A percentile compares a stretch with the other conserved stretches of the same genome.
Evolutionary conservation across 2,113 vertebrate species (phyloP).

Genomic region (Chamaetylas fuelleborni): DNA sequence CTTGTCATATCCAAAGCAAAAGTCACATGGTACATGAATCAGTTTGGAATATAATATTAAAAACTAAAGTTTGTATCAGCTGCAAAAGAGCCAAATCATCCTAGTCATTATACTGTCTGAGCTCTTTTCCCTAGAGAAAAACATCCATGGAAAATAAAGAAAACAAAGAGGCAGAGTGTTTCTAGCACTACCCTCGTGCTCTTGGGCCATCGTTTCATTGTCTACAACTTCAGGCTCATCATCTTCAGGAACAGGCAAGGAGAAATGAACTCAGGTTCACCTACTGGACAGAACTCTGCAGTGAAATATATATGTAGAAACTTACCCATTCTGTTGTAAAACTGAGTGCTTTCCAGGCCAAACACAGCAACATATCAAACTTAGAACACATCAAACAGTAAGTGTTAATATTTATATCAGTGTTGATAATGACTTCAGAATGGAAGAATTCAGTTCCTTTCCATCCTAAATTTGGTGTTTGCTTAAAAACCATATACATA

Average conservation of each 20-base stretch:
- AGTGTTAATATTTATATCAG: conserved; percentile 58
- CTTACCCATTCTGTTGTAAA: conserved; percentile 58
- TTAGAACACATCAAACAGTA: conserved; percentile 20
- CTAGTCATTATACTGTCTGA: neutral
- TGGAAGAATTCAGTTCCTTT: conserved; percentile 14
- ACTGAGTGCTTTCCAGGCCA: conserved; percentile 24
- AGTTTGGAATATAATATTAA: neutral
- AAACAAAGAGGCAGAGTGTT: neutral
- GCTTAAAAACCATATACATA: neutral
- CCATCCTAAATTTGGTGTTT: neutral
- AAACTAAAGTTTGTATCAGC: neutral
- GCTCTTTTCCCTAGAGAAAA: conserved; percentile 28
- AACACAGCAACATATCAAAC: conserved; percentile 57
- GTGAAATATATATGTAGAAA: conserved; percentile 38
- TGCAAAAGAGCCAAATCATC: neutral
- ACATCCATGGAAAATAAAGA: conserved; percentile 21
- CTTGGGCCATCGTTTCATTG: conserved; percentile 23
- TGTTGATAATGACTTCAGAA: conserved; percentile 48
- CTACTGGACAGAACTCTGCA: conserved; percentile 22
- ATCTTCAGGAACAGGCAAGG: conserved; percentile 33
- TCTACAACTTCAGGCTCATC: conserved; percentile 53
- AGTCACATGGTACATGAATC: neutral
- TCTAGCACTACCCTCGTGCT: conserved; percentile 23
- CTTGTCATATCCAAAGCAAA: neutral
- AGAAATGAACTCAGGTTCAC: conserved; percentile 52